Evolutionary conservation across 1,140 invertebrate species (phyloP), one percentile per base, ranked within the genome.

Genomic region (Brachionus manjavacas): DNA sequence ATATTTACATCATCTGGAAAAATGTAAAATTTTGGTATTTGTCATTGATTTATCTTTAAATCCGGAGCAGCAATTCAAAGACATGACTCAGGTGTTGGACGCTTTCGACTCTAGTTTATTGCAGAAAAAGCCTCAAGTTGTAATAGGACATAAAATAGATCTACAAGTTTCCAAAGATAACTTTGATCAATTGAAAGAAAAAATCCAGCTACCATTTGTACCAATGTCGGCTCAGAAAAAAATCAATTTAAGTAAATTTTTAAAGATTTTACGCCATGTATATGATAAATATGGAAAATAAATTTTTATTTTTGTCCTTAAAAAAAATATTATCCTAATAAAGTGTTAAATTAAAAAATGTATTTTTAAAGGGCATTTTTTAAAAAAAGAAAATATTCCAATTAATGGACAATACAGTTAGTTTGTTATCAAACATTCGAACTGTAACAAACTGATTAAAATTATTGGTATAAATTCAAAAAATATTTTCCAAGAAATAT

Each of bases 221-320:
- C 81, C 81, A 35, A 72, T 83, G 23, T 83, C 81, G 41, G 60
- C 81, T 1, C 14, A 68, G 16, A 60, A 83, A 23, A 83, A 72
- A 55, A 83, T 83, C 4, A 83, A 83, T 83, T 35, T 83, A 12
- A 41, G 25, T 25, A 83, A 83, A 83, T 83, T 83, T 68, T 72
- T 83, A 68, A 49, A 52, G 31, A 31, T 68, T 70, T 52, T 83
- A 46, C 23, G 64, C 14, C 41, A 76, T 76, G 20, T 25, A n/a
- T 76, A 76, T 76, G 41, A 76, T 25, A 52, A 76, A 14, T 68
- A 28, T 12, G 25, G 11, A 9, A 14, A 68, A 35, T 31, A 68
- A 31, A 31, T 20, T 60, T n/a, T 52, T 52, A 52, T 52, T 60
- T 60, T 9, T 60, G 52, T 20, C 52, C 52, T 60, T 60, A 60